Evolutionary conservation across 2,113 vertebrate genomes (phyloP).

Genomic region (Corythaeola cristata): DNA sequence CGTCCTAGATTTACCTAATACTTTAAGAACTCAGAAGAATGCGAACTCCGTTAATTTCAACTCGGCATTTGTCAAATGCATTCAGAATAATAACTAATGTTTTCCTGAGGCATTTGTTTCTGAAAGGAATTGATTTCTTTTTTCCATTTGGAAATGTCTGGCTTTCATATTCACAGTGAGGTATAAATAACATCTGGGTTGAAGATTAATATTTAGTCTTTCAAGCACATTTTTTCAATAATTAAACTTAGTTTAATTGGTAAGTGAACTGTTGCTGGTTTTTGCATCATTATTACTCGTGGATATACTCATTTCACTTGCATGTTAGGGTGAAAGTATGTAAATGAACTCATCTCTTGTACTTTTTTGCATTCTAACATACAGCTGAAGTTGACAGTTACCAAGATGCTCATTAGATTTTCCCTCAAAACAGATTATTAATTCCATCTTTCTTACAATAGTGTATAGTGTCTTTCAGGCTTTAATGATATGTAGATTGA

Average conservation of each 20-base stretch:
- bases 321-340: neutral
- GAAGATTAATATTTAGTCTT: neutral
- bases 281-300: neutral
- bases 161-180: neutral
- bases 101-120: neutral
- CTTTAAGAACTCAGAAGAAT: neutral
- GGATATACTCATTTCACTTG: neutral
- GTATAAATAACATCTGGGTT: conserved; percentile 20
- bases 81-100: conserved; percentile 18
- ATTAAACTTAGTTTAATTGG: conserved; percentile 21
- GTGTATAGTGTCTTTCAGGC: neutral
- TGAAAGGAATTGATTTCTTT: conserved; percentile 12
- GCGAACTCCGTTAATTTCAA: neutral
- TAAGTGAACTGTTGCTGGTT: neutral
- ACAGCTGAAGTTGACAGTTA: neutral
- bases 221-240: neutral
- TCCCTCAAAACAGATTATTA: neutral
- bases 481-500: neutral
- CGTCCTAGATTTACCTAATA: neutral
- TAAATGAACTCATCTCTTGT: neutral
- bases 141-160: neutral
- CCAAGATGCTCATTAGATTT: neutral
- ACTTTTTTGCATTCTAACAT: neutral
- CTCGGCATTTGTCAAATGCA: neutral
- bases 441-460: neutral